phyloP scores from a whole-genome alignment of 2,888 invertebrate genomes.

The Eumerus sabulonum region DNA sequence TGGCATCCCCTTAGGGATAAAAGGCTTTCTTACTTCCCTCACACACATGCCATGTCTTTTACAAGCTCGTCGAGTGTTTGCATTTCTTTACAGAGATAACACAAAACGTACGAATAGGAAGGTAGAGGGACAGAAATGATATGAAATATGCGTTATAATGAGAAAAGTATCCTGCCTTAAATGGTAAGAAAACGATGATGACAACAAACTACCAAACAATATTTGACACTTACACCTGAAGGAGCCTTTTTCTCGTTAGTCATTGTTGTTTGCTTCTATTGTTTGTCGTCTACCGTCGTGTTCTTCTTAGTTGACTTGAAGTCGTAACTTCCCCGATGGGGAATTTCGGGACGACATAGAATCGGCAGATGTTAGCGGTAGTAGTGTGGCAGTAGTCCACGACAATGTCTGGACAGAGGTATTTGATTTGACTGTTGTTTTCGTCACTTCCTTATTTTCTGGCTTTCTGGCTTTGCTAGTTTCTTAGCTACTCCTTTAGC shows the following conservation, averaged over 20 bases:
- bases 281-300: constrained; percentile 20
- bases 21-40: constrained; percentile 17
- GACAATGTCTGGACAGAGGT: constrained; percentile 49
- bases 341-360: constrained; percentile 52
- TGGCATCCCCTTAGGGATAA: constrained; percentile 3
- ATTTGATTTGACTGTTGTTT: constrained; percentile 53
- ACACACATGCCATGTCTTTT: constrained; percentile 15
- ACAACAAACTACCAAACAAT: constrained; percentile 54
- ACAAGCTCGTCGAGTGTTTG: constrained; percentile 44
- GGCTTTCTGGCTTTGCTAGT: too few relatives aligned
- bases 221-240: constrained; percentile 72
- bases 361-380: not conserved
- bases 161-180: constrained; percentile 45
- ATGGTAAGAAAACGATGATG: too few relatives aligned
- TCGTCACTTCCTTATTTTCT: constrained; percentile 5
- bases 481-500: too few relatives aligned
- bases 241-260: constrained; percentile 73
- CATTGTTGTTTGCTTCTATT: constrained; percentile 70
- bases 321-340: constrained; percentile 37
- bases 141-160: constrained; percentile 55
- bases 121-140: constrained; percentile 9
- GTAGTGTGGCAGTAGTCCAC: constrained; percentile 1
- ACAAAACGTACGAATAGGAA: not conserved
- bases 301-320: constrained; percentile 2
- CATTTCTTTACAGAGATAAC: constrained; percentile 39